A percentile compares a stretch with the other conserved stretches of the same genome.
These are phyloP conservation scores for Cyclophora albipunctata DNA, from an alignment of 2,888 invertebrate species.

Conservation along the genomic window DNA sequence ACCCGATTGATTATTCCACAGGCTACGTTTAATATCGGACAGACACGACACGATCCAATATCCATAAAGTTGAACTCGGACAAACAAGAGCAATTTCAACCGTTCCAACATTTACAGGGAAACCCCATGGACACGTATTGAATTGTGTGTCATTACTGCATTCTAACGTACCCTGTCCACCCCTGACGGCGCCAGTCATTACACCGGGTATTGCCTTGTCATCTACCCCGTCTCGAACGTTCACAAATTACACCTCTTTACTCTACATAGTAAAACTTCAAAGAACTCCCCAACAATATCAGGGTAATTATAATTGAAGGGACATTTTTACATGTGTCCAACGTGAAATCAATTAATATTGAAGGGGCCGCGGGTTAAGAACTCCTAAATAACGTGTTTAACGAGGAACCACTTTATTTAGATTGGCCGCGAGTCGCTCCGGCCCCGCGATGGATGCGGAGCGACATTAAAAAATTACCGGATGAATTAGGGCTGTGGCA, in stretches of 20 bases:
- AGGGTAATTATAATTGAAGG: conserved; percentile 28
- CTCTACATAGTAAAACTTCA: conserved; percentile 22
- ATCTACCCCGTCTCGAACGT: conserved; percentile 24
- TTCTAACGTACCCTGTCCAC: conserved; percentile 34
- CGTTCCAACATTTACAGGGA: conserved; percentile 19
- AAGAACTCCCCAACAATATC: conserved; percentile 4
- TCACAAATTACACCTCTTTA: conserved; percentile 24
- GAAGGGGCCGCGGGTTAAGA: conserved; percentile 39
- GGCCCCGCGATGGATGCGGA: neutral
- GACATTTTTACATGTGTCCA: conserved; percentile 16
- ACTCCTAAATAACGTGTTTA: conserved; percentile 45
- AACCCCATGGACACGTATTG: conserved; percentile 27
- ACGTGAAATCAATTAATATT: conserved; percentile 31
- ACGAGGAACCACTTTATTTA: conserved; percentile 53
- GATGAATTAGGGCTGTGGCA: conserved; percentile 25
- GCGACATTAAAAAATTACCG: conserved; percentile 18
- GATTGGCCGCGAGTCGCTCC: conserved; percentile 25
- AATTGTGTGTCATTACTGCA: conserved; percentile 34
- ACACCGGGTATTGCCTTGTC: conserved; percentile 37
- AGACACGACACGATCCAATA: conserved; percentile 9
- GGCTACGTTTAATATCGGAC: neutral
- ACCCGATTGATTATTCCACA: no score
- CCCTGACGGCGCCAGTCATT: conserved; percentile 37
- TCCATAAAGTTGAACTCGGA: conserved; percentile 20
- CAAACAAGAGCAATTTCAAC: conserved; percentile 1